Evolutionary conservation across 1,140 invertebrate species (phyloP).

Genomic region (silkworm (Bombyx mori)): ASM3026992v2 NC_085128.1:12085501-12086000

Average conservation of each 20-base stretch:
- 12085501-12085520: too few species aligned
- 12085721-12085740: slow-evolving; percentile 41
- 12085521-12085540: too few species aligned
- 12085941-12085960: too few species aligned
- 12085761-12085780: slow-evolving; percentile 28
- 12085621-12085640: too few species aligned
- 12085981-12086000: too few species aligned
- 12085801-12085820: slow-evolving; percentile 19
- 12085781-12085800: slow-evolving; percentile 33
- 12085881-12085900: neutral
- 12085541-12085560: too few species aligned
- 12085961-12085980: too few species aligned
- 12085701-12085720: slow-evolving; percentile 51
- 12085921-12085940: too few species aligned
- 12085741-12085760: slow-evolving; percentile 11
- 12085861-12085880: neutral
- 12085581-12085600: too few species aligned
- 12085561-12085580: too few species aligned
- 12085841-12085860: slow-evolving; percentile 6
- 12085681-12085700: slow-evolving; percentile 59
- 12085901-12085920: too few species aligned
- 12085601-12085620: too few species aligned
- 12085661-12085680: slow-evolving; percentile 29
- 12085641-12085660: slow-evolving; percentile 23
- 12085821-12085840: slow-evolving; percentile 16